A percentile compares a stretch with the other conserved stretches of the same genome.
phyloP scores from a whole-genome alignment of 2,113 vertebrate species.

The Megaleporinus macrocephalus region DNA sequence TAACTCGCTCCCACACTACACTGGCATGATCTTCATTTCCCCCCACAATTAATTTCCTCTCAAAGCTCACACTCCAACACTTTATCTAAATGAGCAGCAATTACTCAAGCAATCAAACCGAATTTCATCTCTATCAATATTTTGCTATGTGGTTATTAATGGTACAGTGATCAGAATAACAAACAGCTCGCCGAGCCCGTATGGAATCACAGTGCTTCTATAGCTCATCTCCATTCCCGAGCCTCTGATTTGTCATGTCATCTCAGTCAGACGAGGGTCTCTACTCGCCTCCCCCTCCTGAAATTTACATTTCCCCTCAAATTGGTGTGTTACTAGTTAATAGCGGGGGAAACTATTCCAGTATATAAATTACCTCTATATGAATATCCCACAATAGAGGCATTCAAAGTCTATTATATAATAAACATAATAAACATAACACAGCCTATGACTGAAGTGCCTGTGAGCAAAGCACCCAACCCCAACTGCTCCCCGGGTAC shows the following conservation, averaged over 20 bases:
- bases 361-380: background rate
- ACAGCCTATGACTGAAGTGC: too few relatives aligned
- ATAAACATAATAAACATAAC: too few relatives aligned
- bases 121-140: slow-evolving; percentile 66
- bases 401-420: too few relatives aligned
- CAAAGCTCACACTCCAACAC: slow-evolving; percentile 47
- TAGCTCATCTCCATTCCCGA: slow-evolving; percentile 34
- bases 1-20: slow-evolving; percentile 23
- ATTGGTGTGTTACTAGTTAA: too few relatives aligned
- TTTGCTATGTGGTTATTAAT: slow-evolving; percentile 38
- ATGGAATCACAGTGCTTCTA: slow-evolving; percentile 61
- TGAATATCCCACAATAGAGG: too few relatives aligned
- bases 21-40: slow-evolving; percentile 46
- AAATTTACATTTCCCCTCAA: background rate
- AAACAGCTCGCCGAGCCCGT: slow-evolving; percentile 63
- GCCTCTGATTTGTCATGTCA: background rate
- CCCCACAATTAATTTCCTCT: slow-evolving; percentile 48
- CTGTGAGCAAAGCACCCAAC: too few relatives aligned
- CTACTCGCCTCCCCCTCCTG: background rate
- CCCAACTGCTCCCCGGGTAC: too few relatives aligned
- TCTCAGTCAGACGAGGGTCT: background rate
- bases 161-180: slow-evolving; percentile 57
- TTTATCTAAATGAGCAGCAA: slow-evolving; percentile 71
- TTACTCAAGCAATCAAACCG: slow-evolving; percentile 68
- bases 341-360: too few relatives aligned